Evolutionary conservation across 1,140 invertebrate species (phyloP).

Genomic region (Drosophila sulfurigaster): DNA sequence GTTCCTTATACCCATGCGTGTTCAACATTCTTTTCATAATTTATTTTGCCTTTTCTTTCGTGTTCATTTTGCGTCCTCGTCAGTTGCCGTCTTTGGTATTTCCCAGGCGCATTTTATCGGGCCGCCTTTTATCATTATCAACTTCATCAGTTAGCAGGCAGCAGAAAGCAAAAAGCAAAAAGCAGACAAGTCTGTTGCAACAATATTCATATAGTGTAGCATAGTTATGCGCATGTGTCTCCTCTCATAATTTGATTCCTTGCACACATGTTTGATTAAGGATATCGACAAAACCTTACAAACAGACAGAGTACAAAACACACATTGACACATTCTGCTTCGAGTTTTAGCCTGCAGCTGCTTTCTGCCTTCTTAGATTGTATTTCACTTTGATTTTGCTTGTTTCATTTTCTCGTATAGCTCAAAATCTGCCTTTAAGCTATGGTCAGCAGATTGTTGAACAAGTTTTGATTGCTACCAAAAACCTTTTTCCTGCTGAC

Average conservation of each 20-base stretch:
- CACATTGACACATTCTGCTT: conserved; percentile 16
- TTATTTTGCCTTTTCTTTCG: conserved; percentile 57
- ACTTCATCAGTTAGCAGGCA: conserved; percentile 61
- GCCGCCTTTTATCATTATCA: conserved; percentile 61
- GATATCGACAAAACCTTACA: conserved; percentile 17
- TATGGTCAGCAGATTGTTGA: conserved; percentile 58
- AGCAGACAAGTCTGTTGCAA: conserved; percentile 12
- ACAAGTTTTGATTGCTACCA: conserved; percentile 32
- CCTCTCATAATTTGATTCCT: conserved; percentile 66
- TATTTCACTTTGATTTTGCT: conserved; percentile 47
- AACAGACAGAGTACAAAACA: conserved; percentile 13
- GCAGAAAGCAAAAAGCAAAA: neutral
- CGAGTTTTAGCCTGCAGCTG: conserved; percentile 53
- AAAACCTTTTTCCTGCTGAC: conserved; percentile 31
- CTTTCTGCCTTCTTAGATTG: conserved; percentile 56
- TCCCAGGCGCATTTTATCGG: conserved; percentile 60
- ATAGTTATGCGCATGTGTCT: conserved; percentile 54
- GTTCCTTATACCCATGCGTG: conserved; percentile 74
- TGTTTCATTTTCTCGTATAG: conserved; percentile 1
- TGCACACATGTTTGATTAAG: conserved; percentile 44
- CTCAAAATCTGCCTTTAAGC: conserved; percentile 45
- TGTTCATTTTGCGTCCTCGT: conserved; percentile 23
- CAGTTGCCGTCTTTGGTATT: conserved; percentile 58
- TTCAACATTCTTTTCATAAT: conserved; percentile 79
- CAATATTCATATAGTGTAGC: conserved; percentile 20